Evolutionary conservation across 2,888 invertebrate species (phyloP).

Genomic region (Pterostichus niger): DNA sequence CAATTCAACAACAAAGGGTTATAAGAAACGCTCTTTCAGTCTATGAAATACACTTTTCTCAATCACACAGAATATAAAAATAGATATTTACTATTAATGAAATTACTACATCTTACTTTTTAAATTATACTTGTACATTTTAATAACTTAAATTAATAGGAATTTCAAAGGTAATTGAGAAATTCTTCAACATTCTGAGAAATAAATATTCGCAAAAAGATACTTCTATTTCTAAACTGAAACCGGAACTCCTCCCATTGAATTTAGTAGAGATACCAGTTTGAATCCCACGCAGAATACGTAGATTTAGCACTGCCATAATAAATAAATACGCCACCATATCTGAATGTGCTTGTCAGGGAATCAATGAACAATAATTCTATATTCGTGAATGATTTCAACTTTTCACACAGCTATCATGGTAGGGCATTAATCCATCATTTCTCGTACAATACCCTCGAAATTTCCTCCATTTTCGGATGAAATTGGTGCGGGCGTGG

Average conservation of each 20-base stretch:
- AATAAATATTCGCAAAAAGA: neutral
- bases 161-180: too few species aligned
- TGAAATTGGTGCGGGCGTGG: conserved; percentile 23
- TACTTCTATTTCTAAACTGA: neutral
- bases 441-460: neutral
- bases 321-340: conserved; percentile 56
- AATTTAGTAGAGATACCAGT: conserved; percentile 54
- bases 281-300: conserved; percentile 46
- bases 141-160: too few species aligned
- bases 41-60: too few species aligned
- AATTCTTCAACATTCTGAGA: too few species aligned
- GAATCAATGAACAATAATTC: conserved; percentile 22
- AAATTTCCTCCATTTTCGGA: neutral
- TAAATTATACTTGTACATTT: too few species aligned
- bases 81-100: too few species aligned
- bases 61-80: too few species aligned
- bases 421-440: conserved; percentile 20
- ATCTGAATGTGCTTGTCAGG: conserved; percentile 13
- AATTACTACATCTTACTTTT: too few species aligned
- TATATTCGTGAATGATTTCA: neutral
- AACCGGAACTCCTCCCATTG: conserved; percentile 38
- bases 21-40: too few species aligned
- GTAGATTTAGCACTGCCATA: conserved; percentile 39
- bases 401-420: conserved; percentile 21
- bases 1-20: too few species aligned